Base-by-base conservation (phyloP, 2,888 invertebrate species). In the Thymelicus sylvestris region DNA sequence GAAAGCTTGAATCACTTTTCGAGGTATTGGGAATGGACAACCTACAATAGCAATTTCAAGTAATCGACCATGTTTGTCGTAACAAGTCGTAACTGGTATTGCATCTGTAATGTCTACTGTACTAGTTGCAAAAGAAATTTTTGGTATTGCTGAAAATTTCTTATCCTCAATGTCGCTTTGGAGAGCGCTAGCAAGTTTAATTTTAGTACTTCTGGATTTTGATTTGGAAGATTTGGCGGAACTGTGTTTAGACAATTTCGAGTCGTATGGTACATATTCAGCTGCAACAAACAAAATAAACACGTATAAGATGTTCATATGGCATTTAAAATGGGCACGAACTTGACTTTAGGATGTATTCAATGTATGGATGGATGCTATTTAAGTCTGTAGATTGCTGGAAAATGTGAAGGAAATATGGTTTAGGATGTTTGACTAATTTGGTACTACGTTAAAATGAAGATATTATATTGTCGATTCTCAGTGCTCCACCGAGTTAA, bases 1-100 rank as follows among this genome's bases (percentile, higher is more conserved):
- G 31, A 90, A 71, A 0, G 83, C 83, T 66, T 80, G 76, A 4
- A 89, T 81, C 1, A 88, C 38, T 78, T 81, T 80, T 55, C 74
- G 75, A 24, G 79, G 75, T 66, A 86, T 78, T 31, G 67, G 48
- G 5, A 73, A 47, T 39, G 71, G 59, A 57, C 78, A 75, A 6
- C 73, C 68, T 4, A 74, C 60, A 41, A 89, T 81, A 0, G 82
- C 74, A 63, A 89, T 74, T 77, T 85, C 86, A 7, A 80, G 74
- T 5, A 89, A 78, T 44, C 77, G 72, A 3, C 74, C 77, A 19
- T 70, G 74, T 12, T 47, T 38, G 61, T 88, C 80, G 67, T 89
- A 88, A 66, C 67, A 77, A 4, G 86, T 76, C 12, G 74, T 77
- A 24, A 88, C 13, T n/a, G 72, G 66, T 19, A 85, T 71, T 0